Conservation (phyloP, 1,140 invertebrate genomes). For the Drosophila nigromelanica region DNA sequence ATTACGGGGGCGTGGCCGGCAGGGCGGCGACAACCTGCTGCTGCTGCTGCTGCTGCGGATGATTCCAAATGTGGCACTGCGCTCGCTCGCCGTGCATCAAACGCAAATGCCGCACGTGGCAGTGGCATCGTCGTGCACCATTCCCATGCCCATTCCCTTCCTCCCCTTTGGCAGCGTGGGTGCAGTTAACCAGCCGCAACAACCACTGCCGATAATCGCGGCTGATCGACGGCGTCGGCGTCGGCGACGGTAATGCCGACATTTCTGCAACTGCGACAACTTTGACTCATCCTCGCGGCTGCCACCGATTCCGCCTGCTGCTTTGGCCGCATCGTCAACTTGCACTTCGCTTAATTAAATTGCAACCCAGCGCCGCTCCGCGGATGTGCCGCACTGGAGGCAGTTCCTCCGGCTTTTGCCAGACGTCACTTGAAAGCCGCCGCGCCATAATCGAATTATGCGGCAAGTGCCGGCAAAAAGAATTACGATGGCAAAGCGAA, state of each 20-base stretch:
- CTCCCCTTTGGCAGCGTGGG: slow-evolving; percentile 33
- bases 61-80: background rate
- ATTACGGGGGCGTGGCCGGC: slow-evolving; percentile 69
- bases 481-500: slow-evolving; percentile 76
- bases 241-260: slow-evolving; percentile 26
- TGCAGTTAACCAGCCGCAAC: slow-evolving; percentile 43
- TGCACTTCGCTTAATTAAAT: slow-evolving; percentile 80
- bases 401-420: slow-evolving; percentile 13
- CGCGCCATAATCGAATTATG: slow-evolving; percentile 78
- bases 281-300: slow-evolving; percentile 14
- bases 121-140: slow-evolving; percentile 17
- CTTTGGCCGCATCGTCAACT: slow-evolving; percentile 33
- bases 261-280: slow-evolving; percentile 51
- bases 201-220: slow-evolving; percentile 69
- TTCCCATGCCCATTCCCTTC: slow-evolving; percentile 6
- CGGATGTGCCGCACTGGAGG: slow-evolving; percentile 58
- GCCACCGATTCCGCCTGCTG: background rate
- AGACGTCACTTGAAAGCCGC: slow-evolving; percentile 67
- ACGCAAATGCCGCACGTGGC: slow-evolving; percentile 64
- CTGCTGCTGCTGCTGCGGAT: slow-evolving; percentile 19
- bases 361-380: slow-evolving; percentile 69
- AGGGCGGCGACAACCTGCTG: slow-evolving; percentile 35
- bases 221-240: slow-evolving; percentile 62
- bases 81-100: background rate
- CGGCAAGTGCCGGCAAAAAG: slow-evolving; percentile 67